Percentiles rank a stretch among this genome's conserved stretches.
These are phyloP conservation scores for Agriotes lineatus DNA, from an alignment of 2,888 invertebrate species.

Conservation along the genomic window DNA sequence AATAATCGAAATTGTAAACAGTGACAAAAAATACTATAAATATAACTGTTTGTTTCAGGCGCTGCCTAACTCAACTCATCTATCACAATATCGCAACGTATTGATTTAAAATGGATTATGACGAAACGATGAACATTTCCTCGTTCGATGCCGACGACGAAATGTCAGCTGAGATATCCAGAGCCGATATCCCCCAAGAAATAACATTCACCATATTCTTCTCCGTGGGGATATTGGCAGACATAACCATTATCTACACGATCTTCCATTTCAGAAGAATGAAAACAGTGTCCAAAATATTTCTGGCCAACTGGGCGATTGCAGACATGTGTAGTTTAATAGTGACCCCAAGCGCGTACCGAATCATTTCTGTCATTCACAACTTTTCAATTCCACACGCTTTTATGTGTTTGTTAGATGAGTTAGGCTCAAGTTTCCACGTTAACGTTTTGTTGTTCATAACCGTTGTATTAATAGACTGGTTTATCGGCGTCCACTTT, in stretches of 20 bases:
- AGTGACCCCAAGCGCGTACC: conserved; percentile 19
- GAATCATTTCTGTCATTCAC: conserved; percentile 26
- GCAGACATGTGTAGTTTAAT: conserved; percentile 11
- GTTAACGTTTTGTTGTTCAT: not conserved
- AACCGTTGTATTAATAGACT: conserved; percentile 6
- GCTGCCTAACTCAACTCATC: no score
- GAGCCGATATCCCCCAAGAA: conserved; percentile 4
- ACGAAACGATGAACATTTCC: not conserved
- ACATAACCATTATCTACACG: conserved; percentile 25
- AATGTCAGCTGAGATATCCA: not conserved
- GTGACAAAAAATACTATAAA: no score
- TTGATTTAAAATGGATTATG: conserved; percentile 30
- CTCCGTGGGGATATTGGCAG: conserved; percentile 11
- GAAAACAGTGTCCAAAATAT: conserved; percentile 21
- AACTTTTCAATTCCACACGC: not conserved
- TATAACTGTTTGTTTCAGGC: no score
- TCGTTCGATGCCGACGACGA: not conserved
- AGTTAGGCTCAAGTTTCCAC: not conserved
- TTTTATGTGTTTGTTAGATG: not conserved
- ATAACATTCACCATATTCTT: conserved; percentile 18
- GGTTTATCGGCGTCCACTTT: conserved; percentile 12
- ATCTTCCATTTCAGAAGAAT: conserved; percentile 31
- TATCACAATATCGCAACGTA: no score
- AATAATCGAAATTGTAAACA: no score
- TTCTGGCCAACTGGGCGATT: conserved; percentile 37